Evolutionary conservation across 64 coral and sea anemone genomes (phyloP).

Genomic region (Montipora capricornis): DNA sequence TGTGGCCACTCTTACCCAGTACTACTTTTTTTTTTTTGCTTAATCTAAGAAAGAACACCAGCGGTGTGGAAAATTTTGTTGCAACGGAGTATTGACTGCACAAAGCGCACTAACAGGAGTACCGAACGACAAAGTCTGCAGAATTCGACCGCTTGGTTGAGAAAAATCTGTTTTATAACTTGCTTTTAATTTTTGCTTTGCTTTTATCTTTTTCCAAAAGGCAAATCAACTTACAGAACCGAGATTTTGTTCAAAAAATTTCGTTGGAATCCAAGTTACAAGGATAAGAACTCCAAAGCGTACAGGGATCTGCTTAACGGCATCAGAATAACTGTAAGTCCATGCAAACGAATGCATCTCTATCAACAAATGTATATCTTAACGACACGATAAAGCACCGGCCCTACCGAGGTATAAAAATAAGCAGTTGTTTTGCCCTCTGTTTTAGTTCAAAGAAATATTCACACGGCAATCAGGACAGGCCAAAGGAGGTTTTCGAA

Average conservation of each 20-base stretch:
- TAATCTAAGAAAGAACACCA: too few species aligned
- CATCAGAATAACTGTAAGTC: conserved; percentile 74
- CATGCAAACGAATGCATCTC: not conserved
- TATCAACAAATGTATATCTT: not conserved
- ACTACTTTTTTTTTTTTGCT: too few species aligned
- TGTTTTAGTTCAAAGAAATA: conserved; percentile 84
- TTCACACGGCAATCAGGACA: conserved; percentile 77
- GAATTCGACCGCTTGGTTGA: too few species aligned
- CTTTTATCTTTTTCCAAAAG: not conserved
- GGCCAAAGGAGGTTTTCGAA: conserved; percentile 77
- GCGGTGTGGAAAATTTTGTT: too few species aligned
- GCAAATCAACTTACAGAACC: conserved; percentile 77
- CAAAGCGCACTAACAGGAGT: too few species aligned
- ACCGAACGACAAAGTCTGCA: too few species aligned
- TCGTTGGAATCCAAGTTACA: conserved; percentile 81
- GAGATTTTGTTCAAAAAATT: conserved; percentile 91
- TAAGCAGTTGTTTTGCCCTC: not conserved
- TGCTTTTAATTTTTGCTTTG: not conserved
- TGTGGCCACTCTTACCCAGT: too few species aligned
- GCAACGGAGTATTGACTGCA: too few species aligned
- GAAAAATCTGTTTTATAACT: not conserved
- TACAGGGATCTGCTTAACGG: conserved; percentile 83
- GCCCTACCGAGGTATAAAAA: too few species aligned
- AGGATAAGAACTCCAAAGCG: conserved; percentile 76
- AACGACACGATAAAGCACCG: too few species aligned